Percentiles rank a stretch among this genome's conserved stretches.
Evolutionary conservation across 2,888 invertebrate species (phyloP).

Genomic region (Heteropelma amictum): DNA sequence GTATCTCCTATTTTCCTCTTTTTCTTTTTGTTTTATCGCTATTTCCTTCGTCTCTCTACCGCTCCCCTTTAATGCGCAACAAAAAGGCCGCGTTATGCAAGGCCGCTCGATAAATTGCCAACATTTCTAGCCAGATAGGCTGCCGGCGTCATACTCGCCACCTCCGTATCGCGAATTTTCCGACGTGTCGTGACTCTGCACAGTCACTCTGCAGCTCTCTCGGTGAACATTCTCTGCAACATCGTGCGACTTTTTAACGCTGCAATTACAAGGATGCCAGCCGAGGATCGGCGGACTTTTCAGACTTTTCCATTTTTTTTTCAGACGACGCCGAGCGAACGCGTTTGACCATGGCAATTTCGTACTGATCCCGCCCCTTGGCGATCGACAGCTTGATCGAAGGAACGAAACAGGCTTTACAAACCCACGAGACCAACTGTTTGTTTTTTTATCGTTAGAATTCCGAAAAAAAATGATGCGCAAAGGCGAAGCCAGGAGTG

Average conservation of each 20-base stretch:
- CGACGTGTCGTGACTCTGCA: neutral
- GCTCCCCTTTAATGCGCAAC: neutral
- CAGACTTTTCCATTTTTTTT: no score
- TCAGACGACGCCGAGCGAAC: no score
- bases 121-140: slow-evolving; percentile 62
- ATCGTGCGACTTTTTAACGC: slow-evolving; percentile 16
- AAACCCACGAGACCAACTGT: no score
- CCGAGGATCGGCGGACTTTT: no score
- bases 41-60: neutral
- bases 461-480: no score
- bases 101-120: slow-evolving; percentile 60
- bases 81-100: slow-evolving; percentile 60
- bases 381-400: no score
- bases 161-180: neutral
- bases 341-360: no score
- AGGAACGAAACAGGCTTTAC: no score
- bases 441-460: no score
- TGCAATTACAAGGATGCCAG: no score
- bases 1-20: neutral
- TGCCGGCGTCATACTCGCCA: slow-evolving; percentile 34
- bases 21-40: slow-evolving; percentile 11
- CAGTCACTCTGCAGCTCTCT: neutral
- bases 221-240: slow-evolving; percentile 7
- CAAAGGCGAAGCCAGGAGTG: no score
- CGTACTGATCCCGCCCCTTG: no score